Evolutionary conservation across 2,888 invertebrate species (phyloP), one percentile per base, ranked within the genome.

Genomic region (Hypercompe scribonia): DNA sequence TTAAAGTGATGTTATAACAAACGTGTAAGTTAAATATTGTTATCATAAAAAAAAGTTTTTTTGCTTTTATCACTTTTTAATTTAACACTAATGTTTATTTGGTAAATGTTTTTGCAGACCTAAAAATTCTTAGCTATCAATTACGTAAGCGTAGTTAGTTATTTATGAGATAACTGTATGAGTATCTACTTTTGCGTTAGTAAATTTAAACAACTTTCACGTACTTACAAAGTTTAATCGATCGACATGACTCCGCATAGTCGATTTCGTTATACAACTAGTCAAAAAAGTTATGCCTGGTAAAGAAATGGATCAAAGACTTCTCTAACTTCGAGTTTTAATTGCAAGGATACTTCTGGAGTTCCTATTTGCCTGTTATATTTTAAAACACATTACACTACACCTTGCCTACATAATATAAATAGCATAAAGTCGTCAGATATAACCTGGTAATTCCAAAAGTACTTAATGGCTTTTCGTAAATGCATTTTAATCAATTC

Each of bases 201-300:
- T 77, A 39, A 76, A 68, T 61, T 74, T 78, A 84, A 80, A 84
- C 82, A 82, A 82, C 82, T 82, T 82, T 82, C 82, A 84, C 84
- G 15, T 64, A n/a, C n/a, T n/a, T n/a, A 67, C 61, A 70, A 65
- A 58, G 71, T 63, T 18, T 31, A 69, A 73, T 81, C 73, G 73
- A 61, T 73, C 54, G 18, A 64, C 61, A n/a, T n/a, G n/a, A n/a
- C n/a, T n/a, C n/a, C n/a, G n/a, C n/a, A n/a, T n/a, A n/a, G n/a
- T 42, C 42, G 42, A 31, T 31, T 46, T 66, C 10, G 31, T 31
- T 67, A 5, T 21, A 46, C 46, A 67, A 67, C 21, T 2, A 50
- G n/a, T 5, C 11, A 1, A 54, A 36, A 24, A 54, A n/a, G 11
- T 54, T 54, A 24, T 7, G 7, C 4, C 24, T 50, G 50, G 24